These are phyloP conservation scores for Cheumatopsyche charites DNA, from an alignment of 1,140 invertebrate genomes.

Conservation along the genomic window DNA sequence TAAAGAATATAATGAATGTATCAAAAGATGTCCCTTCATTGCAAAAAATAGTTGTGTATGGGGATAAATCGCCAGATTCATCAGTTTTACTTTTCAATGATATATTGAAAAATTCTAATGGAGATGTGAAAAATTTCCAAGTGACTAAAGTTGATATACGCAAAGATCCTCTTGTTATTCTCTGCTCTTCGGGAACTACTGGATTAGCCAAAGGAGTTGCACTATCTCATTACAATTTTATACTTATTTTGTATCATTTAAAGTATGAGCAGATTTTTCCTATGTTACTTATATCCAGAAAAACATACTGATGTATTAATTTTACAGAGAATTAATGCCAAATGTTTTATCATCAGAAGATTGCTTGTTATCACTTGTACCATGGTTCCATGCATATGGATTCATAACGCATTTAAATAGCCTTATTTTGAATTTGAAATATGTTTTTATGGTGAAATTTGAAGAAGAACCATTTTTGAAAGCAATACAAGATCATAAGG, in stretches of 20 bases:
- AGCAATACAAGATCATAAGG: slow-evolving; percentile 57
- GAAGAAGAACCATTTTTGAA: slow-evolving; percentile 63
- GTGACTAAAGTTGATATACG: slow-evolving; percentile 55
- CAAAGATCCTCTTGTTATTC: slow-evolving; percentile 54
- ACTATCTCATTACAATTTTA: slow-evolving; percentile 74
- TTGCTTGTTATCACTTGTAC: slow-evolving; percentile 56
- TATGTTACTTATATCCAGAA: too few species aligned
- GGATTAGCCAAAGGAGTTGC: slow-evolving; percentile 86
- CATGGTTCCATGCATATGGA: slow-evolving; percentile 65
- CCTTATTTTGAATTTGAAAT: slow-evolving; percentile 54
- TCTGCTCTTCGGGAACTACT: slow-evolving; percentile 62
- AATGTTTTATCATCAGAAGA: background rate
- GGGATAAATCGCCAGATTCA: slow-evolving; percentile 34
- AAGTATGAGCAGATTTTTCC: background rate
- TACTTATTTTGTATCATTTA: slow-evolving; percentile 29
- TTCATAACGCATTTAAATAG: slow-evolving; percentile 53
- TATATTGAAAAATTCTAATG: slow-evolving; percentile 28
- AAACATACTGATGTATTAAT: too few species aligned
- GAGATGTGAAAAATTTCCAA: slow-evolving; percentile 50
- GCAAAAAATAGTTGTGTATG: slow-evolving; percentile 33
- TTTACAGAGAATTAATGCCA: background rate
- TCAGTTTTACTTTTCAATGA: slow-evolving; percentile 34
- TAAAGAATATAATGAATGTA: slow-evolving; percentile 40
- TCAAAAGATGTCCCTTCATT: slow-evolving; percentile 34
- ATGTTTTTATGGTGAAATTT: slow-evolving; percentile 60